phyloP scores from a whole-genome alignment of 2,797 vertebrate species.

The Perodicticus potto region DNA sequence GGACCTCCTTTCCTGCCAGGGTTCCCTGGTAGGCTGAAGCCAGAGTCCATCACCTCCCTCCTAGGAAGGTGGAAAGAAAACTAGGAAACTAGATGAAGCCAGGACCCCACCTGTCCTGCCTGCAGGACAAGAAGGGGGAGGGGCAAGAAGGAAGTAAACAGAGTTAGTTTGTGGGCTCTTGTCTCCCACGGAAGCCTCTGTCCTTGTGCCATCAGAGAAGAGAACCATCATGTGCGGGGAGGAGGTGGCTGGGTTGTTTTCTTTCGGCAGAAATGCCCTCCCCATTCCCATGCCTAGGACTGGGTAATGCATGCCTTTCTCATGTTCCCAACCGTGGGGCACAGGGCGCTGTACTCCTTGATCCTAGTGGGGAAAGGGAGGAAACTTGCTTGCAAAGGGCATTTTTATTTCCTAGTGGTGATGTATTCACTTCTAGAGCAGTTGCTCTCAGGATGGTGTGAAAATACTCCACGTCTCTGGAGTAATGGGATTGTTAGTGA shows the following conservation, averaged over 20 bases:
- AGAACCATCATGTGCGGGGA: fast-evolving
- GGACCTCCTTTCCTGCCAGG: neutral
- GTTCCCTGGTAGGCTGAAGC: neutral
- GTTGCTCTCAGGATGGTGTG: neutral
- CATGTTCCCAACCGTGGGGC: neutral
- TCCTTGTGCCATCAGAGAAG: neutral
- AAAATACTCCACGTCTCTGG: neutral
- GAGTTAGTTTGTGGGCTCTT: neutral
- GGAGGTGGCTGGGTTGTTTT: neutral
- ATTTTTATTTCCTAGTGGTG: neutral
- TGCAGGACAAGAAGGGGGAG: neutral
- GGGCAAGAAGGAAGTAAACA: neutral
- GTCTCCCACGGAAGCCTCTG: neutral
- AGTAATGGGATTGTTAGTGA: neutral
- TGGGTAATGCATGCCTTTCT: neutral
- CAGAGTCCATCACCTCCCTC: neutral
- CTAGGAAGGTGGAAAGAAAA: neutral
- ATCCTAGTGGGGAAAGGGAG: neutral
- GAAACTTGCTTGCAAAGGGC: neutral
- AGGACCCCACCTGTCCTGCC: neutral
- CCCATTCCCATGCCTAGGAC: neutral
- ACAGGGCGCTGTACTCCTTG: neutral
- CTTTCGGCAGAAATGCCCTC: neutral
- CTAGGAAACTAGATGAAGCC: neutral
- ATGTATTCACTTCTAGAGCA: neutral